phyloP scores from a whole-genome alignment of 1,140 invertebrate genomes.

The Platyscapa corneri region DNA sequence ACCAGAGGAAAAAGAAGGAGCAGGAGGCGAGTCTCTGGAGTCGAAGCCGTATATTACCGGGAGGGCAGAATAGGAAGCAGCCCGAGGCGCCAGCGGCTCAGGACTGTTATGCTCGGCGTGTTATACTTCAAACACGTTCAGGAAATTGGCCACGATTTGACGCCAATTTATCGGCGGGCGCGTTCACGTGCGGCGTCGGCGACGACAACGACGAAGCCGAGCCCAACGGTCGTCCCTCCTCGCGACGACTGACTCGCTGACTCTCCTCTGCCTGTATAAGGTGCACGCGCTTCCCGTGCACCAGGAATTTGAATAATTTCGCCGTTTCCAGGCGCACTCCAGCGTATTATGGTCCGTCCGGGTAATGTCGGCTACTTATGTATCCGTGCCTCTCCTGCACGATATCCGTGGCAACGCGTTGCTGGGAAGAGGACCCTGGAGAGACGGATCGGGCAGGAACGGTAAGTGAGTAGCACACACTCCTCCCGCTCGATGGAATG shows the following conservation, averaged over 20 bases:
- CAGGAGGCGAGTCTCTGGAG: not conserved
- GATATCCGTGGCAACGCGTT: not conserved
- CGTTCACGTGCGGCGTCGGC: not conserved
- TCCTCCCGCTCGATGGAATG: not conserved
- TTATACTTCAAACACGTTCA: conserved; percentile 66
- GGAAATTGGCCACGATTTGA: conserved; percentile 68
- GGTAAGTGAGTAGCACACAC: not conserved
- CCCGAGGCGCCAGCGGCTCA: conserved; percentile 47
- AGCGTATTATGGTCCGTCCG: conserved; percentile 57
- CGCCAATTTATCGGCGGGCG: conserved; percentile 65
- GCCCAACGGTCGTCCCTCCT: no score
- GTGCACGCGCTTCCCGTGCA: conserved; percentile 7
- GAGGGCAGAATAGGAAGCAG: conserved; percentile 17
- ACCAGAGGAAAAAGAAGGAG: not conserved
- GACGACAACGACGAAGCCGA: not conserved
- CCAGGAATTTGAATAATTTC: conserved; percentile 69
- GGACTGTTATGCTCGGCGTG: conserved; percentile 17
- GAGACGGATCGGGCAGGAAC: not conserved
- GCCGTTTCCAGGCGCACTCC: conserved; percentile 67
- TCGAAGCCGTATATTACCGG: not conserved
- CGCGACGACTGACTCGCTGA: no score
- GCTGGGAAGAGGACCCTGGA: conserved; percentile 1
- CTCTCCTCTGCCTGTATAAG: not conserved
- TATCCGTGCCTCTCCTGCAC: conserved; percentile 17
- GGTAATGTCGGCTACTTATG: conserved; percentile 67